Base-by-base conservation (phyloP, 2,797 vertebrate species). In the Lepilemur ruficaudatus region DNA sequence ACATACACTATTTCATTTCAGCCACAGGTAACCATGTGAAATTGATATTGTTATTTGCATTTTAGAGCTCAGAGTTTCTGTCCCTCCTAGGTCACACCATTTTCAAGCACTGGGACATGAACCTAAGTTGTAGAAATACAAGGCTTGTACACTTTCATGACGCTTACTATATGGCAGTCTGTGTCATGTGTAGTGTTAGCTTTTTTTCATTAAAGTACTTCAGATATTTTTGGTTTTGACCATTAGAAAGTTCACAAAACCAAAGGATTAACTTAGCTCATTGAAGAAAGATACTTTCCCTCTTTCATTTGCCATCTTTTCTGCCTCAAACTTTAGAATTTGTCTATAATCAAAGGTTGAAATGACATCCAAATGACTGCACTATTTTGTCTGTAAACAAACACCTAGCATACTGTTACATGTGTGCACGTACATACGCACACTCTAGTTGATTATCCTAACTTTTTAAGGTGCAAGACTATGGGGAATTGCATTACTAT, bases 331-430 rank as follows among this genome's bases (percentile, higher is more conserved):
- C 46, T 22, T 55, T 65, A 82, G 46, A 63, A 4, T 90, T n/a
- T 93, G 2, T 9, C 11, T 22, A 5, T 67, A n/a, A 55, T 28
- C 38, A 25, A 4, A 91, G 67, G 32, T 30, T 32, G 22, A 89
- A 63, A 20, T 55, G 46, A 41, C 13, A 30, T 30, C 25, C 35
- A 59, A 0, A 15, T 55, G 35, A 32, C n/a, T 43, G 12, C 0
- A 10, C 1, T 13, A 0, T n/a, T 65, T 8, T 55, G 8, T 55
- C 50, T 63, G 25, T 28, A 15, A 79, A 30, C 0, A 1, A 35
- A 4, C 6, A 2, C 2, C 0, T 1, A 1, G 7, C 2, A 0
- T 0, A 1, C 0, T 13, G 2, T 12, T 23, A 28, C n/a, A 38
- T 8, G 2, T 55, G 13, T 35, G 0, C 63, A 18, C 9, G 0